A percentile compares a stretch with the other conserved stretches of the same genome.
Evolutionary conservation across 2,797 vertebrate genomes (phyloP).

Genomic region (Halcyon badia): DNA sequence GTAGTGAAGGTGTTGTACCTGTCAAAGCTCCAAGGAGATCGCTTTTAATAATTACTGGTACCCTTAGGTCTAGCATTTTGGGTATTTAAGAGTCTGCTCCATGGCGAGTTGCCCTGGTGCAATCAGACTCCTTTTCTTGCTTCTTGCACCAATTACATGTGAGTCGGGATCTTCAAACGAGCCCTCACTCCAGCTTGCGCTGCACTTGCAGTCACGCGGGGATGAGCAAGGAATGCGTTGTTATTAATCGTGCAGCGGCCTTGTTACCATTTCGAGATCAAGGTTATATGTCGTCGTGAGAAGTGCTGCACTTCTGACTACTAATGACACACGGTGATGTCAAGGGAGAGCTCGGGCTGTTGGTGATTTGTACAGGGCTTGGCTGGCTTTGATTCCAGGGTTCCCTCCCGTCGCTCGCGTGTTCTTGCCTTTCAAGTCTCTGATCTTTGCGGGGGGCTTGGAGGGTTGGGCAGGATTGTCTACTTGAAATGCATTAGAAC

Average conservation of each 20-base stretch:
- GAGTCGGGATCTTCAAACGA: neutral
- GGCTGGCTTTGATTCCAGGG: neutral
- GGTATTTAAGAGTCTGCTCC: neutral
- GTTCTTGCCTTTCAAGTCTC: neutral
- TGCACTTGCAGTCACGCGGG: neutral
- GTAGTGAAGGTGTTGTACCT: neutral
- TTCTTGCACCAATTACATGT: neutral
- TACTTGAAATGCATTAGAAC: neutral
- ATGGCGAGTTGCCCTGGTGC: neutral
- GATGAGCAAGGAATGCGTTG: neutral
- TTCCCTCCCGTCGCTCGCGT: neutral
- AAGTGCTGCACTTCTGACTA: neutral
- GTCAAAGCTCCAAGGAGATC: neutral
- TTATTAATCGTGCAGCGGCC: neutral
- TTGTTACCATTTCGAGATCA: rapidly evolving
- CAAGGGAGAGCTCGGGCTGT: neutral
- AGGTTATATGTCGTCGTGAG: rapidly evolving
- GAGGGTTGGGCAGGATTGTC: slow-evolving; percentile 16
- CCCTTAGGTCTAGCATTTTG: neutral
- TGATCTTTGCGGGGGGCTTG: neutral
- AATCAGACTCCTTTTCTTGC: neutral
- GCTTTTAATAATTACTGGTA: neutral
- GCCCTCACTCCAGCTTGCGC: neutral
- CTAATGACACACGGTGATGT: neutral
- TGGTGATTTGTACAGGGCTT: neutral